A percentile compares a stretch with the other conserved stretches of the same genome.
Conservation (phyloP, 2,888 invertebrate genomes). For the Perizoma affinitatum region DNA sequence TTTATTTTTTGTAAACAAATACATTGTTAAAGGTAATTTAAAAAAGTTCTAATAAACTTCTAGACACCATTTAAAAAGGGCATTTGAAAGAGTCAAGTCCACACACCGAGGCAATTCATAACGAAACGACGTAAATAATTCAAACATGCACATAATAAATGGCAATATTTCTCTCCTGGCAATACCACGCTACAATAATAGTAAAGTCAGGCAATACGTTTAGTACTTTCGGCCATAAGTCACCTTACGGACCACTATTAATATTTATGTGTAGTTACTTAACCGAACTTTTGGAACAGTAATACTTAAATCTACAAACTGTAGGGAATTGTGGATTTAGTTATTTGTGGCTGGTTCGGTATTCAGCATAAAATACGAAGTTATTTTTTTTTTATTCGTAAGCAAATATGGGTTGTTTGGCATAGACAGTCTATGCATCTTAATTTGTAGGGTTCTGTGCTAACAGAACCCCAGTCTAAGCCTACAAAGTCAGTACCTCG, state of each 20-base stretch:
- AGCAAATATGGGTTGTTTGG: too few relatives aligned
- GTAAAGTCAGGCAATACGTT: conserved; percentile 15
- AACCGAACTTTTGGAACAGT: conserved; percentile 12
- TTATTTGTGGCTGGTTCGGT: background rate
- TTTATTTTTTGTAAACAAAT: too few relatives aligned
- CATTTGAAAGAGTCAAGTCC: background rate
- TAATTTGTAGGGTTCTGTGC: too few relatives aligned
- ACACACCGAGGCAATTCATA: conserved; percentile 18
- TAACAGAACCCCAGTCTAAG: too few relatives aligned
- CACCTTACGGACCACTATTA: conserved; percentile 20
- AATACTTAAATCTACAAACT: background rate
- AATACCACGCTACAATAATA: conserved; percentile 7
- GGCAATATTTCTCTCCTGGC: conserved; percentile 42
- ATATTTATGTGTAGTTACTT: conserved; percentile 32
- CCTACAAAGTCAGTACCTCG: too few relatives aligned
- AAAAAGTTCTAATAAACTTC: too few relatives aligned
- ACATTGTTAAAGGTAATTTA: too few relatives aligned
- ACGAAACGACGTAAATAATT: conserved; percentile 46
- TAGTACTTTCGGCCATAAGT: conserved; percentile 21
- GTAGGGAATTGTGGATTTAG: background rate
- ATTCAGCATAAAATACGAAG: background rate
- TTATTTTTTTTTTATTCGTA: too few relatives aligned
- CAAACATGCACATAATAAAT: conserved; percentile 53
- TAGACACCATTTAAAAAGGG: too few relatives aligned
- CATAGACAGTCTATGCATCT: too few relatives aligned